Evolutionary conservation across 2,797 vertebrate genomes (phyloP), one percentile per base, ranked within the genome.

Genomic region (Bucorvus abyssinicus): DNA sequence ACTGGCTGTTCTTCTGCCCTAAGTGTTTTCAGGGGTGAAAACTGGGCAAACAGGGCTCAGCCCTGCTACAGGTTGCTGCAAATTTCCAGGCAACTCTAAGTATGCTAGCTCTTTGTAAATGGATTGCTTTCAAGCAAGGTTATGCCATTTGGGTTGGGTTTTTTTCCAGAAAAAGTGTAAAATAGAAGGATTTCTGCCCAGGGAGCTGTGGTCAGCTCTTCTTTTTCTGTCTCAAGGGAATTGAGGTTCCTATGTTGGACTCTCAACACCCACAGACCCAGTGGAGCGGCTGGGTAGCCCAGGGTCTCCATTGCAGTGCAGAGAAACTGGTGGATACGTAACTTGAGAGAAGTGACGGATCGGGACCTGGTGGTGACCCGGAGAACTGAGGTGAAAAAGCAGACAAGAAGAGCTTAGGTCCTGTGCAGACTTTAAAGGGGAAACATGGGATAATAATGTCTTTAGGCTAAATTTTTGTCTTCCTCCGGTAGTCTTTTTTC

Each of bases 111-210:
- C 0, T 30, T 70, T 87, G 32, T 53, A 40, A 64, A 27, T 65
- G 38, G 23, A 2, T 65, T 81, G 23, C 18, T 45, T 65, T 81
- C 47, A 60, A 50, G 13, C 12, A 32, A 55, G n/a, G 15, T 10
- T 30, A 6, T 1, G 2, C 15, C 6, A 2, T 81, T 80, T 67
- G 24, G 19, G 23, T 10, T 38, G 3, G 29, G 11, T 3, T 0
- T 9, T 45, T 55, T 45, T 38, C n/a, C 5, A 73, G 36, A 55
- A 52, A 75, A 56, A 1, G 0, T 45, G 7, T 64, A 14, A 78
- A 82, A 60, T 29, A 49, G 34, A 30, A 73, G 26, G 10, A 40
- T 84, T 92, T 86, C 57, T 87, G 22, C 34, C 17, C 12, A 45
- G 20, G 29, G 9, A 83, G 53, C 50, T 71, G 34, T 5, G 2